Conservation (phyloP, 2,113 vertebrate species). For the Pampusana beccarii region DNA sequence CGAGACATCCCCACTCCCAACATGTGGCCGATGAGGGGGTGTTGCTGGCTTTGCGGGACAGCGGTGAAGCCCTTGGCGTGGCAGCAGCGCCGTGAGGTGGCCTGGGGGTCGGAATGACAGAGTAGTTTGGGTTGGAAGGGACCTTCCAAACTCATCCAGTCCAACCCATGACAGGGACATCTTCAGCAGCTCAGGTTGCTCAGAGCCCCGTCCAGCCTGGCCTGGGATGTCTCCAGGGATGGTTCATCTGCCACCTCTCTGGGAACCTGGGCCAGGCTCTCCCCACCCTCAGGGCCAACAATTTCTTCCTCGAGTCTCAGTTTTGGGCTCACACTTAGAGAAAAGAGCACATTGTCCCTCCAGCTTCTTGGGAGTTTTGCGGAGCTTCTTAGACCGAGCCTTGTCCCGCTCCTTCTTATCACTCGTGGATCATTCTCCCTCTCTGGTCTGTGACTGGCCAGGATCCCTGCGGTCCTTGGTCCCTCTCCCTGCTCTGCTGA, state of each 20-base stretch:
- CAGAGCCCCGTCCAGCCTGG: no score
- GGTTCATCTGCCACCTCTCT: no score
- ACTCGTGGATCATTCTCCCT: background rate
- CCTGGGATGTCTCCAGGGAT: no score
- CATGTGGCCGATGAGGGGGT: background rate
- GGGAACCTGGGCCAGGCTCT: no score
- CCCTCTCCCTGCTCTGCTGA: background rate
- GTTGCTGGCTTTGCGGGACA: background rate
- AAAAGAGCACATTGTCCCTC: background rate
- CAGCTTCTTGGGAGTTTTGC: background rate
- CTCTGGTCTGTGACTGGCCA: background rate
- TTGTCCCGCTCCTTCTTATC: background rate
- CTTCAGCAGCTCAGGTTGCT: no score
- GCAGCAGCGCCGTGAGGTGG: background rate
- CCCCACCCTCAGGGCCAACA: no score
- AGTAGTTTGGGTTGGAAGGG: no score
- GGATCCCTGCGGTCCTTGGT: background rate
- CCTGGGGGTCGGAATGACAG: background rate
- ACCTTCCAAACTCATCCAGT: no score
- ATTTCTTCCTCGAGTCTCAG: no score
- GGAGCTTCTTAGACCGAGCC: background rate
- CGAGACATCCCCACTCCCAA: rapidly evolving
- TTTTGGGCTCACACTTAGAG: background rate
- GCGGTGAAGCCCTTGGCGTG: rapidly evolving
- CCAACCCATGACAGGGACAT: no score